phyloP scores from a whole-genome alignment of 2,888 invertebrate species.

The Synergus laeviventris region DNA sequence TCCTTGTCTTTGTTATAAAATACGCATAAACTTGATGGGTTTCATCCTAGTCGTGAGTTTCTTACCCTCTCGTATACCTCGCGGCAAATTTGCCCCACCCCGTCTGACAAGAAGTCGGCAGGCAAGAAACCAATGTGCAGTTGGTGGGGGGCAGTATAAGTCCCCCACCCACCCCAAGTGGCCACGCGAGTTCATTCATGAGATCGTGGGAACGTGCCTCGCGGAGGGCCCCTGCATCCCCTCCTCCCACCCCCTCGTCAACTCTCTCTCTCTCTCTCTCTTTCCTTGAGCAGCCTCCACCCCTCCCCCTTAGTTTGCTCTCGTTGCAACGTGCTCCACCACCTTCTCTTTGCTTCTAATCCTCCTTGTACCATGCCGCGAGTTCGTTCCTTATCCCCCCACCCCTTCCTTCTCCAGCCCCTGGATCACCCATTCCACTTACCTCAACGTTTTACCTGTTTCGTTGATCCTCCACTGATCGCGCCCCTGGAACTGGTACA shows the following conservation, averaged over 20 bases:
- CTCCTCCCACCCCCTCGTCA: constrained; percentile 61
- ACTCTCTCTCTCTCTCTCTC: constrained; percentile 37
- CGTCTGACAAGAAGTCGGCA: constrained; percentile 45
- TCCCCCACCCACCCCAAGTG: constrained; percentile 65
- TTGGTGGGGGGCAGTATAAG: constrained; percentile 52
- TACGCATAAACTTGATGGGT: constrained; percentile 27
- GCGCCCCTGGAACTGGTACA: constrained; percentile 59
- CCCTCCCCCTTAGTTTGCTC: constrained; percentile 29
- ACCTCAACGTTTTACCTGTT: constrained; percentile 49
- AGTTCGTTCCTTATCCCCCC: constrained; percentile 43
- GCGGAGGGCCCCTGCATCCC: constrained; percentile 64
- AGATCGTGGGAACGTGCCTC: constrained; percentile 75
- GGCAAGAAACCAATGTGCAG: constrained; percentile 49
- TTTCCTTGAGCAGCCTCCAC: constrained; percentile 50
- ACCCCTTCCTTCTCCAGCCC: constrained; percentile 42
- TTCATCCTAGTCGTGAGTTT: constrained; percentile 61
- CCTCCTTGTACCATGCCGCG: constrained; percentile 41
- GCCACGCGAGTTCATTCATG: constrained; percentile 76
- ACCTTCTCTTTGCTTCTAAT: constrained; percentile 1
- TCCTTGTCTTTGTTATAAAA: constrained; percentile 4
- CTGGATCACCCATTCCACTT: constrained; percentile 35
- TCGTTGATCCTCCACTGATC: constrained; percentile 37
- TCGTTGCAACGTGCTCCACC: constrained; percentile 19
- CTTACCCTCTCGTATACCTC: constrained; percentile 58
- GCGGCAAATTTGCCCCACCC: constrained; percentile 53